Evolutionary conservation across 92 coral and sea anemone species (phyloP), one percentile per base, ranked within the genome.

Genomic region (Parazoanthus swiftii): DNA sequence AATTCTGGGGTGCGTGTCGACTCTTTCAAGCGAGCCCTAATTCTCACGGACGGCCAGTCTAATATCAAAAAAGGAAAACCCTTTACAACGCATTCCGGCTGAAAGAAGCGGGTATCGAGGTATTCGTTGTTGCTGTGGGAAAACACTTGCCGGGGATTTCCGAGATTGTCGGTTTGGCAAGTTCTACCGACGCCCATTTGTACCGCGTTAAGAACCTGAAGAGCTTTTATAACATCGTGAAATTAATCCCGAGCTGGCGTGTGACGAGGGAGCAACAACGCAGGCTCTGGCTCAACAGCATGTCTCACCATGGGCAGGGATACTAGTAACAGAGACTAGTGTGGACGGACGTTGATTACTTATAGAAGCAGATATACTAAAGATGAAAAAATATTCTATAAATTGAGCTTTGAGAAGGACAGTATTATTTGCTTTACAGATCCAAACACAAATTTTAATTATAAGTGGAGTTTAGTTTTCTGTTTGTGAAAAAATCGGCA

Each of bases 31-130:
- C 88, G 96, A 74, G 88, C 90, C 16, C 92, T 95, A 9, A 90
- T 95, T n/a, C 85, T 95, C 80, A 93, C 98, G 1, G 98, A 95
- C 88, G 98, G 96, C 1, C 89, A 90, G 37, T 95, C 98, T 25
- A 95, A 93, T 86, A 85, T 90, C 65, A 16, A 92, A 23, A 37
- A 81, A 68, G 88, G 84, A 15, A 75, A 33, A 95, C 98, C 25
- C 77, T 94, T 74, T 92, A 89, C 66, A 91, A 94, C n/a, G 96
- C 95, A 2, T 86, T 92, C 21, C 89, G 82, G 68, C 88, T 95
- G 37, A 95, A 94, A 82, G 77, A 80, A 43, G 81, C 66, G 37
- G 95, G 95, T 23, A 91, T 89, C 11, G 94, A 95, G 63, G 88
- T 95, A 54, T 95, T 89, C 66, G 98, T 94, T 26, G 89, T 95